These are phyloP conservation scores for Ictalurus punctatus DNA, from an alignment of 2,113 vertebrate species.

Conservation along the genomic window DNA sequence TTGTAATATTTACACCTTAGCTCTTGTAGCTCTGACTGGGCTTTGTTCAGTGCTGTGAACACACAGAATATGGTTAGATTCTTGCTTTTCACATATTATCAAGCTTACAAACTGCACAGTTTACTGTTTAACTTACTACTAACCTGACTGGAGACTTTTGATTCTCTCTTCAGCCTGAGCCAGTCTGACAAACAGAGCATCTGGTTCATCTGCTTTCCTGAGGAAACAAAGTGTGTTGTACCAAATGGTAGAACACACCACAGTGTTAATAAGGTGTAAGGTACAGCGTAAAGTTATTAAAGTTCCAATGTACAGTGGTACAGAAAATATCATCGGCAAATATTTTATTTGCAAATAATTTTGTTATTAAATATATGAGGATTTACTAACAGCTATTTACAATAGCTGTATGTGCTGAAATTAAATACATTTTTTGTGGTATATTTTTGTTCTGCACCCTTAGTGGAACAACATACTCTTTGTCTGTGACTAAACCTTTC, in stretches of 20 bases:
- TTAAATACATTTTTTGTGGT: not conserved
- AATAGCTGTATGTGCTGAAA: not conserved
- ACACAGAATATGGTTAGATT: slow-evolving; percentile 42
- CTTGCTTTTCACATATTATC: slow-evolving; percentile 53
- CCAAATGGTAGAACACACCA: not conserved
- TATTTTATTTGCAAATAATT: not conserved
- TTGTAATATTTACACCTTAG: slow-evolving; percentile 91
- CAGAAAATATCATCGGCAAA: not conserved
- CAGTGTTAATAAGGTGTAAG: not conserved
- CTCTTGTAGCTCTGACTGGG: slow-evolving; percentile 90
- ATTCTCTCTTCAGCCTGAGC: slow-evolving; percentile 94
- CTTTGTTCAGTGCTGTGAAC: slow-evolving; percentile 85
- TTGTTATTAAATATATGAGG: not conserved
- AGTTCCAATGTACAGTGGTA: not conserved
- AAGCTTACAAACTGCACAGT: not conserved
- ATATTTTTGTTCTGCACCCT: not conserved
- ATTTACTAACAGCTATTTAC: not conserved
- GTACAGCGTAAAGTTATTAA: not conserved
- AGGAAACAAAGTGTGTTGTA: not conserved
- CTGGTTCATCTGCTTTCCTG: slow-evolving; percentile 85
- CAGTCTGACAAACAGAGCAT: slow-evolving; percentile 83
- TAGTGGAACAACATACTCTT: not conserved
- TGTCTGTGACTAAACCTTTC: not conserved
- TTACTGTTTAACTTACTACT: slow-evolving; percentile 54
- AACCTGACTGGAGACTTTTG: slow-evolving; percentile 91